These are phyloP conservation scores for Umimayanthus chanpuru DNA, from an alignment of 92 coral and sea anemone genomes.

Conservation along the genomic window DNA sequence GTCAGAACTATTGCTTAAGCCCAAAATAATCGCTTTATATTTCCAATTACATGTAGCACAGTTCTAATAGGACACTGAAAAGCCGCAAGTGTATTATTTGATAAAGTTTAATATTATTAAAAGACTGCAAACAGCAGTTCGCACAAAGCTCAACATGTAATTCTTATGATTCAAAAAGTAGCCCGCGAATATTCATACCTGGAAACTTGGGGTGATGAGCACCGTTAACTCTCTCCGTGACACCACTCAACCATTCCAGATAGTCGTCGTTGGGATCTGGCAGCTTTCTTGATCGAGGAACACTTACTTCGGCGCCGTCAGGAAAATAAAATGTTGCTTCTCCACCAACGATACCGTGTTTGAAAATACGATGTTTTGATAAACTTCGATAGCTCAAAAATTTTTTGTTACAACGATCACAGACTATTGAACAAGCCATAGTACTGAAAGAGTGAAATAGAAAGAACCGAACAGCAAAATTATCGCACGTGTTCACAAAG, in stretches of 20 bases:
- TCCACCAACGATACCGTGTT: neutral
- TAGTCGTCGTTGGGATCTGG: neutral
- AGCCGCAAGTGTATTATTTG: too few species aligned
- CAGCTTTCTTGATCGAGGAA: neutral
- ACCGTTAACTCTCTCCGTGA: slow-evolving; percentile 38
- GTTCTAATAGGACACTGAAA: too few species aligned
- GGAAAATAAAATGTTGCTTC: neutral
- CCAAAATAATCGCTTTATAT: too few species aligned
- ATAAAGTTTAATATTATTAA: neutral
- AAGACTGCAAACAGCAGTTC: neutral
- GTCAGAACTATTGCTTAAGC: too few species aligned
- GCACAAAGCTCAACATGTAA: neutral
- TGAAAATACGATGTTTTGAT: neutral
- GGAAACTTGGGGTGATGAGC: slow-evolving; percentile 42
- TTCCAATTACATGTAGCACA: too few species aligned
- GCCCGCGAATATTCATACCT: neutral
- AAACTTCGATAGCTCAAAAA: neutral
- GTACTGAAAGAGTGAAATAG: neutral
- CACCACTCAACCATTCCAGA: slow-evolving; percentile 19
- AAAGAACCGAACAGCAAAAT: too few species aligned
- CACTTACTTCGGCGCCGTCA: neutral
- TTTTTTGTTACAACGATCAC: neutral
- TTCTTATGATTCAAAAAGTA: neutral
- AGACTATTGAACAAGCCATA: neutral
- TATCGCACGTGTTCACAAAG: too few species aligned